phyloP scores from a whole-genome alignment of 2,113 vertebrate species.

The Pluvialis apricaria region DNA sequence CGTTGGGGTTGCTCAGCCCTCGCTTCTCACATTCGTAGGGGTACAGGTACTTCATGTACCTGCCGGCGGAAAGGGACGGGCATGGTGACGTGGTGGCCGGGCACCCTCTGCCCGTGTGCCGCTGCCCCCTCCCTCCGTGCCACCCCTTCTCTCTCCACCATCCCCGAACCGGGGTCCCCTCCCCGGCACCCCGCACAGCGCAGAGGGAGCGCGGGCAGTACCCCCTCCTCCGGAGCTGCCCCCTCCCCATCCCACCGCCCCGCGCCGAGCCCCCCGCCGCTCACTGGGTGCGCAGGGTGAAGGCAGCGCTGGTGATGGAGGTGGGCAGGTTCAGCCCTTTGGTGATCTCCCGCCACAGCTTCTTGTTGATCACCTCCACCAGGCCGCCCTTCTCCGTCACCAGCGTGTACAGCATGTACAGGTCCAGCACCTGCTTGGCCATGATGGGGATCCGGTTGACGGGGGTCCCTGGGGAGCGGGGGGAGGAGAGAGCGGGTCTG shows the following conservation, averaged over 20 bases:
- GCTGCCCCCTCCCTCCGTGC: neutral
- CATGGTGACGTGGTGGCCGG: fast-evolving
- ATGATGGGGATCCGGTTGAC: constrained; percentile 98
- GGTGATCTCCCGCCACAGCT: constrained; percentile 97
- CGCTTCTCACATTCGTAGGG: constrained; percentile 97
- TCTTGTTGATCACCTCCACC: constrained; percentile 99
- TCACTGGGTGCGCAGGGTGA: constrained; percentile 97
- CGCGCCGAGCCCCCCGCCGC: neutral
- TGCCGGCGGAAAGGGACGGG: neutral
- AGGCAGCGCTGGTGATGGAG: constrained; percentile 98
- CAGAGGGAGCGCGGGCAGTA: too few relatives aligned
- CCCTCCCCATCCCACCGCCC: neutral
- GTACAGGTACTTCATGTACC: constrained; percentile 99
- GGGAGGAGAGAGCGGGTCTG: neutral
- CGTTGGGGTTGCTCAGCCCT: constrained; percentile 92
- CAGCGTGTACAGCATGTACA: constrained; percentile 94
- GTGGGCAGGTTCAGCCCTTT: constrained; percentile 97
- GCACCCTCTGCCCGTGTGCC: neutral
- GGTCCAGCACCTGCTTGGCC: constrained; percentile 97
- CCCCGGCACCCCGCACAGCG: neutral
- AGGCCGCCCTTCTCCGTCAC: constrained; percentile 97
- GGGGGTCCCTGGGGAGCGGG: constrained; percentile 81
- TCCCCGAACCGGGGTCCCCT: neutral
- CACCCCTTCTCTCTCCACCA: too few relatives aligned
- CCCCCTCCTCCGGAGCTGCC: fast-evolving